Percentiles rank a stretch among this genome's conserved stretches.
Conservation (phyloP, 2,113 vertebrate genomes). For the Mellivora capensis region DNA sequence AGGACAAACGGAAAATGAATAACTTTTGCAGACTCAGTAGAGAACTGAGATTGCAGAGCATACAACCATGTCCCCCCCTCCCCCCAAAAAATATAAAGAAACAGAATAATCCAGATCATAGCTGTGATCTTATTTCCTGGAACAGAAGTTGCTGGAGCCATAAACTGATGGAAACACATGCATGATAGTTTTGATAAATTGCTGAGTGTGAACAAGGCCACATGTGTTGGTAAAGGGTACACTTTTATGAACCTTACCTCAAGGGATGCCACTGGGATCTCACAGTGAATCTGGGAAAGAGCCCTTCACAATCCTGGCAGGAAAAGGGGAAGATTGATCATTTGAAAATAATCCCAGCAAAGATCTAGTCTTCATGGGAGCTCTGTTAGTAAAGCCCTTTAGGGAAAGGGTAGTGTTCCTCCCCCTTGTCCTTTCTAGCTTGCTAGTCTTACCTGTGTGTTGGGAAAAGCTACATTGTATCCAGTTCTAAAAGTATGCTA, state of each 20-base stretch:
- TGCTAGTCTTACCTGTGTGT: not conserved
- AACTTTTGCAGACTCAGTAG: not conserved
- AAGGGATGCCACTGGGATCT: not conserved
- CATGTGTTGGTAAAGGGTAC: too few species aligned
- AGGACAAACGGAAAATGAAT: not conserved
- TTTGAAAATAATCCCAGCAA: not conserved
- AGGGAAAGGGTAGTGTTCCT: not conserved
- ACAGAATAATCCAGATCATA: not conserved
- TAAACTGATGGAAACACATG: not conserved
- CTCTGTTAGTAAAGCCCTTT: not conserved
- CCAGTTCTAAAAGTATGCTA: not conserved
- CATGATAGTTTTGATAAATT: not conserved
- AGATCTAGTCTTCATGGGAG: not conserved
- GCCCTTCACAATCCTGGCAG: not conserved
- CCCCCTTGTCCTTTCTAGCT: rapidly evolving
- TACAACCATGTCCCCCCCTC: too few species aligned
- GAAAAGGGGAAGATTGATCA: not conserved
- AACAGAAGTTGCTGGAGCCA: not conserved
- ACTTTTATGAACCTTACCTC: not conserved
- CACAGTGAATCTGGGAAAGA: not conserved
- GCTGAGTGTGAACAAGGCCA: not conserved
- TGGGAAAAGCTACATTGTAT: not conserved
- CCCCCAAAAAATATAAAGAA: not conserved
- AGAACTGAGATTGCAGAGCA: not conserved
- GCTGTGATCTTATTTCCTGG: not conserved